Conservation (phyloP, 2,888 invertebrate species). For the Ormyrus thymus region DNA sequence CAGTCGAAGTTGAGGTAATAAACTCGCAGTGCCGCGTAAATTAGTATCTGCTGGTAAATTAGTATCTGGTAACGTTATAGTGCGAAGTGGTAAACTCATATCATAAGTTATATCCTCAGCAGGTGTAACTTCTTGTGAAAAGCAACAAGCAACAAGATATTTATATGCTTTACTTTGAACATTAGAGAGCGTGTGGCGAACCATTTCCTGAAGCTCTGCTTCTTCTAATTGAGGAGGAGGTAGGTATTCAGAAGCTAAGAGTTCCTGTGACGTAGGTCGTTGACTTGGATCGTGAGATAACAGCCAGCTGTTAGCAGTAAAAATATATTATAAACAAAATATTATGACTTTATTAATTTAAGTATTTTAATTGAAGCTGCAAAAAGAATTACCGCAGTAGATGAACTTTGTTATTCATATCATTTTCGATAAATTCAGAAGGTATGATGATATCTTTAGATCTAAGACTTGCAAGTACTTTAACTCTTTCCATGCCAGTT, state of each 20-base stretch:
- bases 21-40: not conserved
- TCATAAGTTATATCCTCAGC: constrained; percentile 91
- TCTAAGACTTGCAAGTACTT: constrained; percentile 85
- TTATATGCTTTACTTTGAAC: constrained; percentile 88
- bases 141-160: constrained; percentile 80
- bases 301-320: constrained; percentile 79
- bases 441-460: constrained; percentile 84
- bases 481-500: constrained; percentile 93
- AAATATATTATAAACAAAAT: constrained; percentile 43
- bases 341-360: constrained; percentile 42
- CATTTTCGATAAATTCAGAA: constrained; percentile 78
- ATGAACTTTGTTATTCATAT: constrained; percentile 78
- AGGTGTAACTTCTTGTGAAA: constrained; percentile 78
- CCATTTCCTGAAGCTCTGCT: constrained; percentile 87
- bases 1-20: constrained; percentile 58
- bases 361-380: not conserved
- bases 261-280: constrained; percentile 90
- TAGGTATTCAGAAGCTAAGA: constrained; percentile 87
- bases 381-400: constrained; percentile 78
- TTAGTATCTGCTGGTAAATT: too few relatives aligned
- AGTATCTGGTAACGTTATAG: constrained; percentile 57
- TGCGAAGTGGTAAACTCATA: constrained; percentile 76
- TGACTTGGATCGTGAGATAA: constrained; percentile 89
- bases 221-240: constrained; percentile 93
- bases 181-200: constrained; percentile 88